Percentiles rank a stretch among this genome's conserved stretches.
phyloP scores from a whole-genome alignment of 2,888 invertebrate species.

The Hyles lineata region DNA sequence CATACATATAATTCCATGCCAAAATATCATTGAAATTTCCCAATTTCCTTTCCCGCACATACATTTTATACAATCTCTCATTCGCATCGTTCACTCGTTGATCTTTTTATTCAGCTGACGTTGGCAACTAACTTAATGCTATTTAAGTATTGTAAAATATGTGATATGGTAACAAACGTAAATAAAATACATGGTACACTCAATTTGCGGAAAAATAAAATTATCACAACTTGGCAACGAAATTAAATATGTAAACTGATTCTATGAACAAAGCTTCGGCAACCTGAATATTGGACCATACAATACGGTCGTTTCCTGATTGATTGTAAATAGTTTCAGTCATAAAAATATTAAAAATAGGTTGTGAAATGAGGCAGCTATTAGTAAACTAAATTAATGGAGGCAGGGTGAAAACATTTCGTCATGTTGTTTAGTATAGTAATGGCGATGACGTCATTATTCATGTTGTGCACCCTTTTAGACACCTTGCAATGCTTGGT shows the following conservation, averaged over 20 bases:
- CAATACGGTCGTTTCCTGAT: no score
- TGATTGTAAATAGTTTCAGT: no score
- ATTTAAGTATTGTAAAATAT: background rate
- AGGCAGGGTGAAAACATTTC: no score
- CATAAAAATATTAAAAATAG: no score
- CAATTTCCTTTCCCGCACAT: slow-evolving; percentile 12
- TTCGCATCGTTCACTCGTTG: slow-evolving; percentile 4
- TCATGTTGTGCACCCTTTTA: no score
- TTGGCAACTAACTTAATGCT: slow-evolving; percentile 26
- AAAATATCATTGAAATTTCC: slow-evolving; percentile 17
- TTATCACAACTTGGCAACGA: slow-evolving; percentile 9
- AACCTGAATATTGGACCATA: background rate
- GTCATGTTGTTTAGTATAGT: no score
- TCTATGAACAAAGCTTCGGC: background rate
- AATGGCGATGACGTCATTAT: no score
- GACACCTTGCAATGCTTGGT: no score
- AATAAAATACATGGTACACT: slow-evolving; percentile 8
- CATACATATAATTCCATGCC: slow-evolving; percentile 23
- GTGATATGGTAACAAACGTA: slow-evolving; percentile 15
- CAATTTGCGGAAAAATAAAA: background rate
- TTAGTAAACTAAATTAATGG: no score
- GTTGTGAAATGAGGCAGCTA: no score
- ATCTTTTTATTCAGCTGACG: slow-evolving; percentile 2
- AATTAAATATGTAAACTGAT: background rate
- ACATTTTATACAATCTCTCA: slow-evolving; percentile 17